These are phyloP conservation scores for Stenichneumon culpator DNA, from an alignment of 2,888 invertebrate genomes.

Conservation along the genomic window DNA sequence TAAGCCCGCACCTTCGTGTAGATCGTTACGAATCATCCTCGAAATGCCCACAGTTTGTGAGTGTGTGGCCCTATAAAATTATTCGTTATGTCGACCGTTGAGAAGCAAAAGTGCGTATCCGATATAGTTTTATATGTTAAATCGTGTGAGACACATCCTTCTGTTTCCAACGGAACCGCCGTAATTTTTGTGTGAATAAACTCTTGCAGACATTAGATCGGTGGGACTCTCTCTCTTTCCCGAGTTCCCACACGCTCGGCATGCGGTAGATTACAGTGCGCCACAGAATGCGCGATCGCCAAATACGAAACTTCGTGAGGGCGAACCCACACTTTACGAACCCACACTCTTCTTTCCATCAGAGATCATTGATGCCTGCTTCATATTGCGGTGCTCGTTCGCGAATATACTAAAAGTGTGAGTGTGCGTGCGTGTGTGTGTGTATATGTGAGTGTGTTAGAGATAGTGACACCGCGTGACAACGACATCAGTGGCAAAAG, in stretches of 20 bases:
- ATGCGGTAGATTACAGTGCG: conserved; percentile 41
- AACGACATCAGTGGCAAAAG: conserved; percentile 51
- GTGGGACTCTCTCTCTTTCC: conserved; percentile 19
- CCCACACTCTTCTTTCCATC: conserved; percentile 76
- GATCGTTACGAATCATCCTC: conserved; percentile 1
- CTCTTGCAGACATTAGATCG: conserved; percentile 5
- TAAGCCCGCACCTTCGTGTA: not conserved
- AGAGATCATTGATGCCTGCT: conserved; percentile 46
- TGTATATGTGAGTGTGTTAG: not conserved
- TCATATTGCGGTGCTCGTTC: conserved; percentile 19
- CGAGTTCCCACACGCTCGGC: conserved; percentile 72
- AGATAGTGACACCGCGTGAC: conserved; percentile 27
- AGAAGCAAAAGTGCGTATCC: not conserved
- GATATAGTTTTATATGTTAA: not conserved
- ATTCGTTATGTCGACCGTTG: not conserved
- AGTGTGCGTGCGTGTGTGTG: conserved; percentile 3
- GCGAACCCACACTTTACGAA: conserved; percentile 78
- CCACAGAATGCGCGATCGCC: conserved; percentile 74
- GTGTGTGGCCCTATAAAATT: not conserved
- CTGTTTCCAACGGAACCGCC: not conserved
- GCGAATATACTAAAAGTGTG: conserved; percentile 26
- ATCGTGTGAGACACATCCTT: not conserved
- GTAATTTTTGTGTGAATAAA: not conserved
- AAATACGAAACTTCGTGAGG: conserved; percentile 80
- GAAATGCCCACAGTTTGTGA: not conserved